Evolutionary conservation across 1,140 invertebrate genomes (phyloP).

Genomic region (Odontomachus brunneus): DNA sequence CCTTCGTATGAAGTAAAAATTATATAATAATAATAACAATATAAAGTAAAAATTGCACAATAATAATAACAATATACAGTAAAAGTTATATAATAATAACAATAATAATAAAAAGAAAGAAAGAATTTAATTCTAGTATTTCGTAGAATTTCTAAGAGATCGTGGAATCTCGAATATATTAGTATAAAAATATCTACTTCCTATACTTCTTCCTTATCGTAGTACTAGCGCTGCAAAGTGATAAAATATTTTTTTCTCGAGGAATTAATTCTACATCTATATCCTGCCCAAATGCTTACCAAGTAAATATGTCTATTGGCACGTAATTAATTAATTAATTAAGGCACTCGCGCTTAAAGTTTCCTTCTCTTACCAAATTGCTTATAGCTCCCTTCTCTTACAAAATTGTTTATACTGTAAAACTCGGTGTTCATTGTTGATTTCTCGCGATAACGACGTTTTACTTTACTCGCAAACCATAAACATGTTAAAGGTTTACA

Average conservation of each 20-base stretch:
- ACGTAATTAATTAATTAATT: conserved; percentile 25
- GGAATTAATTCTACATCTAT: not conserved
- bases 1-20: not conserved
- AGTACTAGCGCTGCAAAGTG: not conserved
- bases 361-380: too few species aligned
- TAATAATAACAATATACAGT: not conserved
- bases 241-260: conserved; percentile 1
- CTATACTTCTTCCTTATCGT: not conserved
- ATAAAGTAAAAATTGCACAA: not conserved
- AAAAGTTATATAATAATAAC: not conserved
- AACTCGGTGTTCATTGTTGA: not conserved
- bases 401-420: not conserved
- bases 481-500: conserved; percentile 11
- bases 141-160: conserved; percentile 1
- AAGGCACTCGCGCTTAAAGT: not conserved
- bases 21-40: not conserved
- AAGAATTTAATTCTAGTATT: conserved; percentile 5
- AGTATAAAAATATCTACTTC: conserved; percentile 28
- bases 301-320: conserved; percentile 26
- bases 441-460: conserved; percentile 1
- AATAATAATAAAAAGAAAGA: too few species aligned
- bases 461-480: conserved; percentile 13
- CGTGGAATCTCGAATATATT: conserved; percentile 11
- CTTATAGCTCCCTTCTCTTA: too few species aligned
- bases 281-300: conserved; percentile 12